phyloP scores from a whole-genome alignment of 2,797 vertebrate species.

The Brachyalestes nurse region DNA sequence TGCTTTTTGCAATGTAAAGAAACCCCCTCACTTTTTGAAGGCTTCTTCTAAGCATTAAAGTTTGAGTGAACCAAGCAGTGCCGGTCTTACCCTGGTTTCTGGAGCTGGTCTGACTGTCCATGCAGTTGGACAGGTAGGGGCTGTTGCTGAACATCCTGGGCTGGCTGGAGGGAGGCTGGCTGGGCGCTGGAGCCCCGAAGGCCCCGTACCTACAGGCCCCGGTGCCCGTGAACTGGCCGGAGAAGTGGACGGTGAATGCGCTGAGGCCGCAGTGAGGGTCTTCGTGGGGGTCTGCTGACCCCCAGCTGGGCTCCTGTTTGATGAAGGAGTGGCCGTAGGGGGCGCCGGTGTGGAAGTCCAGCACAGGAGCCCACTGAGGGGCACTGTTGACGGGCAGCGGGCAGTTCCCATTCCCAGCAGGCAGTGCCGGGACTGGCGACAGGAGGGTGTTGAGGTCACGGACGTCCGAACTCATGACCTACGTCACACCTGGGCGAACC shows the following conservation, averaged over 20 bases:
- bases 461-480: slow-evolving; percentile 89
- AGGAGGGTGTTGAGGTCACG: slow-evolving; percentile 93
- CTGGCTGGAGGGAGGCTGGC: slow-evolving; percentile 85
- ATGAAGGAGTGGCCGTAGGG: slow-evolving; percentile 95
- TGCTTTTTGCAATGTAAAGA: neutral
- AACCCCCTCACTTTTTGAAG: neutral
- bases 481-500: slow-evolving; percentile 7
- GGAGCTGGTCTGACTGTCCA: slow-evolving; percentile 87
- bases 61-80: neutral
- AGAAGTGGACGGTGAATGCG: slow-evolving; percentile 97
- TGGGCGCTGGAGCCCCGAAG: slow-evolving; percentile 81
- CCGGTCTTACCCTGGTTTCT: slow-evolving; percentile 88
- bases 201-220: slow-evolving; percentile 94
- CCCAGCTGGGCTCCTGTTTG: slow-evolving; percentile 97
- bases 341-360: slow-evolving; percentile 87
- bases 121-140: slow-evolving; percentile 92
- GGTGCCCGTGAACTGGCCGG: slow-evolving; percentile 95
- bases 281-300: slow-evolving; percentile 81
- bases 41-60: neutral
- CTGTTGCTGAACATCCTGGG: slow-evolving; percentile 92
- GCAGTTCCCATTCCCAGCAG: slow-evolving; percentile 79
- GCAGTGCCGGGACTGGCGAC: slow-evolving; percentile 83
- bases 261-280: slow-evolving; percentile 92
- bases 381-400: slow-evolving; percentile 88
- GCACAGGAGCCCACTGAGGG: slow-evolving; percentile 91